Conservation (phyloP, 2,113 vertebrate genomes). For the Galbula dea region DNA sequence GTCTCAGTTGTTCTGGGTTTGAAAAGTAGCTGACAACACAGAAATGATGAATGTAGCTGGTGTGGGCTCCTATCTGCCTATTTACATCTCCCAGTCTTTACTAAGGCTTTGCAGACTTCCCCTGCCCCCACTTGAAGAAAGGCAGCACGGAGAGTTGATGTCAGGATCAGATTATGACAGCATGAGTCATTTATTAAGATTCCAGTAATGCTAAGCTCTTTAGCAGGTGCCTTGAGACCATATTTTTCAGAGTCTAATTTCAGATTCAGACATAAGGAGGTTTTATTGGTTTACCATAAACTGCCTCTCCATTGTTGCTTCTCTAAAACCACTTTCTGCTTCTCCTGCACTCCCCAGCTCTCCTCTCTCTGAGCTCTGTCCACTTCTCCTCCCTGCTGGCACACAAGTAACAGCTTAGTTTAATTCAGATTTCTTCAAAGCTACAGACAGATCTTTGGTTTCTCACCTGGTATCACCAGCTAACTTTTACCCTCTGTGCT, state of each 20-base stretch:
- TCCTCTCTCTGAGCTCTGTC: rapidly evolving
- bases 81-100: background rate
- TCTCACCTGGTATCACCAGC: rapidly evolving
- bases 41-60: background rate
- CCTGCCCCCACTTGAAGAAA: slow-evolving; percentile 35
- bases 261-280: slow-evolving; percentile 48
- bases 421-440: background rate
- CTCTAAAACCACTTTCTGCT: background rate
- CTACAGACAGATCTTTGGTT: background rate
- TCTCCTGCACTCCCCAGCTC: background rate
- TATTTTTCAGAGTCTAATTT: slow-evolving; percentile 63
- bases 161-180: slow-evolving; percentile 66
- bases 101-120: background rate
- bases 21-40: background rate
- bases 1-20: background rate
- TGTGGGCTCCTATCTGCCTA: background rate
- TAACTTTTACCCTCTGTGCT: background rate
- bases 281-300: slow-evolving; percentile 66
- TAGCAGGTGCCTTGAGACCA: slow-evolving; percentile 61
- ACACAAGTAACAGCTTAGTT: background rate
- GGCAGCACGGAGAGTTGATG: slow-evolving; percentile 36
- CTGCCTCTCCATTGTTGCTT: slow-evolving; percentile 8
- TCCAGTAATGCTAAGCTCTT: slow-evolving; percentile 64
- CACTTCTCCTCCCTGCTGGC: background rate
- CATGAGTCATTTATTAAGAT: slow-evolving; percentile 68